Conservation (phyloP, 2,113 vertebrate species). For the Shinisaurus crocodilurus region DNA sequence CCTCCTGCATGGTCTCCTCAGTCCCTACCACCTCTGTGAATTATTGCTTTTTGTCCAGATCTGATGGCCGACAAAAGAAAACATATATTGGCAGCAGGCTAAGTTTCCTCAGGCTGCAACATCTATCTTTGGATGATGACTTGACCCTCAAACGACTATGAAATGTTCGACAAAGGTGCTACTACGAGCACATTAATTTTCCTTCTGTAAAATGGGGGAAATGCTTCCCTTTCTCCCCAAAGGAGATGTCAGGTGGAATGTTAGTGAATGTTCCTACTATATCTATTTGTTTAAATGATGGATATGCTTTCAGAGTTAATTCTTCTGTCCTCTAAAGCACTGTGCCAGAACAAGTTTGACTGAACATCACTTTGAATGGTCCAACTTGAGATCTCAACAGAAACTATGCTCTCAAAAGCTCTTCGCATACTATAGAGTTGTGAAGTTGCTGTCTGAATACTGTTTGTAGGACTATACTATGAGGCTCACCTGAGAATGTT, state of each 20-base stretch:
- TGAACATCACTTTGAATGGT: not conserved
- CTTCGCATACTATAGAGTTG: not conserved
- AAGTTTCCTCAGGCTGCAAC: not conserved
- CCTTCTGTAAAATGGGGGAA: not conserved
- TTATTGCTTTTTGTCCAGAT: not conserved
- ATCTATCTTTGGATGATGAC: not conserved
- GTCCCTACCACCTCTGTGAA: not conserved
- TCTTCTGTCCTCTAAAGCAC: not conserved
- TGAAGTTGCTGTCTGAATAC: not conserved
- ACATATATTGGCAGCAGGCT: not conserved
- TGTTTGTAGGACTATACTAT: too few relatives aligned
- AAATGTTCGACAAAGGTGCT: not conserved
- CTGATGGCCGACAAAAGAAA: not conserved
- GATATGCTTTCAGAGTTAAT: not conserved
- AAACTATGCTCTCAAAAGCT: not conserved
- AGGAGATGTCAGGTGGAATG: fast-evolving
- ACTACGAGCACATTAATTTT: not conserved
- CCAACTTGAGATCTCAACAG: not conserved
- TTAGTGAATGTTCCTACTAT: not conserved
- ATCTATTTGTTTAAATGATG: slow-evolving; percentile 13
- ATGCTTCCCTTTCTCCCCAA: not conserved
- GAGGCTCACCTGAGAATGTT: too few relatives aligned
- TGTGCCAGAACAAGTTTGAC: not conserved
- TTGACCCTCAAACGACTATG: not conserved
- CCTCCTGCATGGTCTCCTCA: not conserved